Conservation (phyloP, 2,113 vertebrate species). For the Leucoraja erinaceus region DNA sequence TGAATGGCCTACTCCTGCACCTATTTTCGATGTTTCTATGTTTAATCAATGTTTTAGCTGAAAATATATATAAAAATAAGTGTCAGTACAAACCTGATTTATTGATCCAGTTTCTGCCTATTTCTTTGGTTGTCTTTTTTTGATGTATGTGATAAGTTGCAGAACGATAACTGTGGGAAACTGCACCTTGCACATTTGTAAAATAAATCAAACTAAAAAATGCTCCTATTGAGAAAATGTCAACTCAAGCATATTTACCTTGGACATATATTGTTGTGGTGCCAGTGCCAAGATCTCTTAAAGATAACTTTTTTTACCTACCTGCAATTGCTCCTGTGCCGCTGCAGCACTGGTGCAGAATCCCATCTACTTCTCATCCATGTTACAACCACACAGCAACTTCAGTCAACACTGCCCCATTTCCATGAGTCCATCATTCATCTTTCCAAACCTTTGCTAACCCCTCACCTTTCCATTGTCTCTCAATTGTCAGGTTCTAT, state of each 20-base stretch:
- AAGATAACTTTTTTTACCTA: not conserved
- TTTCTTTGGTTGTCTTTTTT: not conserved
- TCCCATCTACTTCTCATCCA: no score
- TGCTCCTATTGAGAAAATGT: not conserved
- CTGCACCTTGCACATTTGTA: not conserved
- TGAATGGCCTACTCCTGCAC: no score
- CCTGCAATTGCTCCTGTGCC: no score
- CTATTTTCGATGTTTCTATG: no score
- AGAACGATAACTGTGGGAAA: not conserved
- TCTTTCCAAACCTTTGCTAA: no score
- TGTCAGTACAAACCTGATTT: not conserved
- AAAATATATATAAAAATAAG: not conserved
- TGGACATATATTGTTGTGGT: not conserved
- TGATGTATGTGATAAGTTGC: not conserved
- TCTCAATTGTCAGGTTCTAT: no score
- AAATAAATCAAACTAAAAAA: not conserved
- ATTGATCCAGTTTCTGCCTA: not conserved
- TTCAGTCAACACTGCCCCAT: no score
- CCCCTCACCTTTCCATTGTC: no score
- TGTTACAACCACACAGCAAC: no score
- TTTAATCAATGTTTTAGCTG: not conserved
- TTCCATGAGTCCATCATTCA: no score
- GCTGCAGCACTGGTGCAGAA: no score
- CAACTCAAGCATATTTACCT: not conserved
- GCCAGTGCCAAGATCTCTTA: not conserved